Base-by-base conservation (phyloP, 1,140 invertebrate species). In the Sitobion miscanthi region DNA sequence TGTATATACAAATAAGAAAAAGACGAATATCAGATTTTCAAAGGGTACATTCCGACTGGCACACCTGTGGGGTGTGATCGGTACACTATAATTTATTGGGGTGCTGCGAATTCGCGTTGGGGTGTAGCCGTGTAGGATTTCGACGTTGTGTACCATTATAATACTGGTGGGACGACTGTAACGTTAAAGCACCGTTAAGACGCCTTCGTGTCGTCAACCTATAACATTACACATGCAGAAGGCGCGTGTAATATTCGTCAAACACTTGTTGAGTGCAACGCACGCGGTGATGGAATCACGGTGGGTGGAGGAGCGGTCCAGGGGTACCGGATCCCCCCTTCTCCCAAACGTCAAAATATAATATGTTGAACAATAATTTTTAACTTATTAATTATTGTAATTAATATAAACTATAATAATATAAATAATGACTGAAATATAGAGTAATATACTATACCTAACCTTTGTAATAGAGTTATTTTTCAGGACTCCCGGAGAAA, bases 71-170 rank as follows among this genome's bases (percentile, higher is more conserved):
- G 42, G 42, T 47, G 25, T 49, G 62, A 77, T 77, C 9, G n/a
- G 85, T 86, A 47, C 85, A 30, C 85, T 86, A 35, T 35, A 47
- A 86, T 86, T 49, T 86, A 86, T 86, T 86, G 45, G 85, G 85
- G 85, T 86, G 85, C 83, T n/a, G 25, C 3, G 23, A 85, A 77
- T 77, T n/a, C 42, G 23, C 9, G 38, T 42, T 25, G 83, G 83
- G 38, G 21, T 85, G 62, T 77, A 17, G 17, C 30, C 11, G 62
- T 77, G 62, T 77, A 77, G 62, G n/a, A 77, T 77, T 77, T 77
- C 62, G 14, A 77, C 62, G 30, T 69, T 30, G 62, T n/a, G 62
- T 77, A 77, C 30, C 30, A 77, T n/a, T 77, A n/a, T 77, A 77
- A n/a, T n/a, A 17, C 0, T 77, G 62, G 62, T 77, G 62, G 62